phyloP scores from a whole-genome alignment of 2,888 invertebrate species.

The Lasioglossum marginatum region DNA sequence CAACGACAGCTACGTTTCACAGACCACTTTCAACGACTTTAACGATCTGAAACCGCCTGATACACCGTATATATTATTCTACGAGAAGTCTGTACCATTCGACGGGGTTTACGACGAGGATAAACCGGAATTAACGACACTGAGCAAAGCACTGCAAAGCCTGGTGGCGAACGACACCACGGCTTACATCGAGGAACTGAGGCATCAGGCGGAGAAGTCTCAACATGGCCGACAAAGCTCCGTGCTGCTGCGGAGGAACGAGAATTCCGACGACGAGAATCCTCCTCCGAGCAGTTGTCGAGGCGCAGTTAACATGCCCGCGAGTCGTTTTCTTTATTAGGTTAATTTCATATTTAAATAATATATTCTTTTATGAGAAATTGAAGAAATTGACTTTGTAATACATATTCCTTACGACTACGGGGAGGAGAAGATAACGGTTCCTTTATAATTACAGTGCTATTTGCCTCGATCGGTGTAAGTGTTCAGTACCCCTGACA shows the following conservation, averaged over 20 bases:
- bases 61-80: constrained; percentile 94
- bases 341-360: constrained; percentile 35
- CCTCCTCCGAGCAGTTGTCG: constrained; percentile 86
- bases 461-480: constrained; percentile 33
- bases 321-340: constrained; percentile 77
- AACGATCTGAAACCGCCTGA: constrained; percentile 89
- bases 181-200: constrained; percentile 76
- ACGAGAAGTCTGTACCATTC: constrained; percentile 84
- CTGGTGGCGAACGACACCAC: constrained; percentile 77
- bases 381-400: constrained; percentile 41
- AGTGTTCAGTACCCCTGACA: constrained; percentile 20
- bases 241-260: constrained; percentile 60
- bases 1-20: constrained; percentile 91
- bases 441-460: constrained; percentile 47
- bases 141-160: constrained; percentile 78
- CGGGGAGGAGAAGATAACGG: constrained; percentile 28
- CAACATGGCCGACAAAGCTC: constrained; percentile 50
- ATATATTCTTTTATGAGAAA: constrained; percentile 50
- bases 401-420: constrained; percentile 44
- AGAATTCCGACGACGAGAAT: constrained; percentile 85
- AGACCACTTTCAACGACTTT: constrained; percentile 87
- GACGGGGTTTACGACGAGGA: constrained; percentile 75
- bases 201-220: constrained; percentile 74
- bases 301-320: constrained; percentile 81
- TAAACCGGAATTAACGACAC: constrained; percentile 73